Conservation (phyloP, 92 coral and sea anemone species). For the Epizoanthus ramosus region DNA sequence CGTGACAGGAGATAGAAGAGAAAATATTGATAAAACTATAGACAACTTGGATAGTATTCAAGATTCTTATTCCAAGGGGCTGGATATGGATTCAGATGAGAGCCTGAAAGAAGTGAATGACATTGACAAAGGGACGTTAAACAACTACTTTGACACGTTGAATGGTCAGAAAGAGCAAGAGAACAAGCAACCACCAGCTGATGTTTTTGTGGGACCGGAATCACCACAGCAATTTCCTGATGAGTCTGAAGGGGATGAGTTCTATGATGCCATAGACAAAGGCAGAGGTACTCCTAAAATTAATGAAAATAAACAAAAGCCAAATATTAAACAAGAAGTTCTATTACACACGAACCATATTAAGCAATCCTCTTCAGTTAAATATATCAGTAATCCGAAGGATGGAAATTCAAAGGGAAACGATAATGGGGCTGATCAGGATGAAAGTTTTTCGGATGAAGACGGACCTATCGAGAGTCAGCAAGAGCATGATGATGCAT, state of each 20-base stretch:
- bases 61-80: conserved; percentile 64
- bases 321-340: not conserved
- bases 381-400: not conserved
- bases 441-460: not conserved
- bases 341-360: not conserved
- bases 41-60: conserved; percentile 65
- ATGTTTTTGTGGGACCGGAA: conserved; percentile 36
- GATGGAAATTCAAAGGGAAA: not conserved
- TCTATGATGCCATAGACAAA: conserved; percentile 36
- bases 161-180: conserved; percentile 61
- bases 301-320: not conserved
- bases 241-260: conserved; percentile 28
- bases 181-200: conserved; percentile 32
- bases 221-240: conserved; percentile 18
- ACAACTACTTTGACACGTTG: conserved; percentile 79
- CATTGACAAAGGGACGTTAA: conserved; percentile 71
- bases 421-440: not conserved
- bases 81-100: conserved; percentile 52
- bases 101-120: conserved; percentile 59
- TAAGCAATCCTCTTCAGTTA: not conserved
- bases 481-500: not conserved
- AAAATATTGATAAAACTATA: conserved; percentile 58
- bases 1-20: conserved; percentile 33
- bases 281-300: conserved; percentile 19
- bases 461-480: not conserved